Percentiles rank a stretch among this genome's conserved stretches.
phyloP scores from a whole-genome alignment of 2,797 vertebrate species.

The Malacoctenus gilli region DNA sequence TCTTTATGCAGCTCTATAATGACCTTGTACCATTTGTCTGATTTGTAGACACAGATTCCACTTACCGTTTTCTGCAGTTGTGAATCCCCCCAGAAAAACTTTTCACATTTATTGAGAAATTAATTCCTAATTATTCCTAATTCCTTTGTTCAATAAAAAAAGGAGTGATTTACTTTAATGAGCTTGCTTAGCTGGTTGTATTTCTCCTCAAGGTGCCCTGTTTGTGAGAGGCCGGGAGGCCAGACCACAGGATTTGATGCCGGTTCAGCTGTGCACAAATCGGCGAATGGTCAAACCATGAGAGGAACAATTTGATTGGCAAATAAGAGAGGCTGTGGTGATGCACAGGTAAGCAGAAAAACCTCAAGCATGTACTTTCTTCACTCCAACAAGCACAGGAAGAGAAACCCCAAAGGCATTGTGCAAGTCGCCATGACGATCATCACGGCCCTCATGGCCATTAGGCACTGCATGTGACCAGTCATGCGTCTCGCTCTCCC shows the following conservation, averaged over 20 bases:
- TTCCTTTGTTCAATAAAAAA: too few relatives aligned
- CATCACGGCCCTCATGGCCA: conserved; percentile 26
- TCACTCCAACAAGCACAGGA: not conserved
- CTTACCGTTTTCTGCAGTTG: too few relatives aligned
- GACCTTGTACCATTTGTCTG: too few relatives aligned
- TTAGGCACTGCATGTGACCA: conserved; percentile 71
- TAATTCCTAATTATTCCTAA: too few relatives aligned
- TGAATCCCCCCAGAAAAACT: too few relatives aligned
- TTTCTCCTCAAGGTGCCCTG: not conserved
- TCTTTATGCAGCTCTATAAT: too few relatives aligned
- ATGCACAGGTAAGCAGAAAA: conserved; percentile 7
- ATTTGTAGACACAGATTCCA: too few relatives aligned
- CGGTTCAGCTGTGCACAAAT: not conserved
- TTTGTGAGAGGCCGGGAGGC: not conserved
- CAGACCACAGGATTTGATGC: not conserved
- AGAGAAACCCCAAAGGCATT: not conserved
- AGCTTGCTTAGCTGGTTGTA: too few relatives aligned
- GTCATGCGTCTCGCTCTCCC: conserved; percentile 70
- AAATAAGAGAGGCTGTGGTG: conserved; percentile 35
- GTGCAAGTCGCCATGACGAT: conserved; percentile 11
- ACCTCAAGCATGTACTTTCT: not conserved
- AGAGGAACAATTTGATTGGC: conserved; percentile 36
- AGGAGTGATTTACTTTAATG: too few relatives aligned
- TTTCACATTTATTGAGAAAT: too few relatives aligned
- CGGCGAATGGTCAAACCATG: conserved; percentile 8